Conservation (phyloP, 2,797 vertebrate genomes). For the Lacerta bilineata region DNA sequence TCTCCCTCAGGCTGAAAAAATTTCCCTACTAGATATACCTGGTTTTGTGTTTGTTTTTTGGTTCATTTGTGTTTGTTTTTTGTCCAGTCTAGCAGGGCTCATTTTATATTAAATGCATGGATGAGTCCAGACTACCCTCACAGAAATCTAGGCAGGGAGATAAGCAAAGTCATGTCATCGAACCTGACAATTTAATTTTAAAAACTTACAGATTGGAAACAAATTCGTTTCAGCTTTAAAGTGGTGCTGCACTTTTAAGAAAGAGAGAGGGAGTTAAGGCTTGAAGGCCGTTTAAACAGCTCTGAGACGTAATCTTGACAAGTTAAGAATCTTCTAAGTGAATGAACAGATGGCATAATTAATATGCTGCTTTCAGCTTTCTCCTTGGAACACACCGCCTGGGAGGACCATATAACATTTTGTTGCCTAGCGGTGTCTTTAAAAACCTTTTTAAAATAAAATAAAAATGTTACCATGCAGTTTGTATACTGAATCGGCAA, state of each 20-base stretch:
- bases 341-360: constrained; percentile 22
- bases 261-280: not conserved
- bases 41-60: not conserved
- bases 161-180: not conserved
- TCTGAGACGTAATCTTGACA: not conserved
- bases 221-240: not conserved
- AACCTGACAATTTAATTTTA: not conserved
- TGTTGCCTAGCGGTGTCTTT: not conserved
- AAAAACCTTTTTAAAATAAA: not conserved
- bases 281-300: not conserved
- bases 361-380: constrained; percentile 10
- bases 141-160: constrained; percentile 1
- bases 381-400: not conserved
- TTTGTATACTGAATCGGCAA: not conserved
- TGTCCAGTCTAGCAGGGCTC: not conserved
- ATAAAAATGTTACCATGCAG: constrained; percentile 13
- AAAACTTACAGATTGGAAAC: not conserved
- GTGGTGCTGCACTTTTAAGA: not conserved
- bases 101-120: not conserved
- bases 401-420: not conserved
- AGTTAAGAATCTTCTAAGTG: not conserved
- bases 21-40: too few relatives aligned
- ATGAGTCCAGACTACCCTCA: not conserved
- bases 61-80: too few relatives aligned
- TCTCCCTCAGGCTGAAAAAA: too few relatives aligned